Conservation (phyloP, 2,888 invertebrate genomes). For the Microplitis deprimator region DNA sequence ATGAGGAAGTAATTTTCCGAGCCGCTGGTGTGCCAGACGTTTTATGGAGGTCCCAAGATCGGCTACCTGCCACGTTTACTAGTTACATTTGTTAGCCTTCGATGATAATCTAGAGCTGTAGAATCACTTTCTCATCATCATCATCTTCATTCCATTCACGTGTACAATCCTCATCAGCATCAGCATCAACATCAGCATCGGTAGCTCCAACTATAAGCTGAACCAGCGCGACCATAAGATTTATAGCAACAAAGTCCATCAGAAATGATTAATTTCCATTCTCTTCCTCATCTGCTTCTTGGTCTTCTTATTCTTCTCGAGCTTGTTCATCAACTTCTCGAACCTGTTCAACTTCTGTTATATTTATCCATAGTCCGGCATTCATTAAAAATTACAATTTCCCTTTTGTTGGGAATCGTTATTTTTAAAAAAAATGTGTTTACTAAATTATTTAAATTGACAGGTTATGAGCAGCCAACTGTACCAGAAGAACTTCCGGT, state of each 20-base stretch:
- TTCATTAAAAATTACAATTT: no score
- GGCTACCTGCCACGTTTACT: constrained; percentile 34
- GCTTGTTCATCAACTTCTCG: no score
- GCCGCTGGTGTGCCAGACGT: constrained; percentile 48
- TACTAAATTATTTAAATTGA: constrained; percentile 10
- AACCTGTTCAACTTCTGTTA: no score
- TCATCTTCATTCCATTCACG: constrained; percentile 16
- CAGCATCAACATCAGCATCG: not conserved
- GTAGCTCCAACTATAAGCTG: constrained; percentile 11
- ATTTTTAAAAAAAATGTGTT: not conserved
- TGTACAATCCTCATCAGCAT: not conserved
- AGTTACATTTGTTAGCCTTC: constrained; percentile 48
- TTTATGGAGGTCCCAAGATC: constrained; percentile 45
- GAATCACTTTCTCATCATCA: constrained; percentile 45
- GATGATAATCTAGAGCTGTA: constrained; percentile 50
- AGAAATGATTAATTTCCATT: constrained; percentile 22
- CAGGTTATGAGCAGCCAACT: constrained; percentile 89
- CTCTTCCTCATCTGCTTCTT: not conserved
- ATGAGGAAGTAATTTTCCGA: constrained; percentile 56
- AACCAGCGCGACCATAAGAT: constrained; percentile 19
- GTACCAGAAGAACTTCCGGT: constrained; percentile 86
- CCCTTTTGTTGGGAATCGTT: no score
- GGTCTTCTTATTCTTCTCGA: constrained; percentile 5
- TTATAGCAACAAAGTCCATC: constrained; percentile 25
- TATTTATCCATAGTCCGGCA: no score